These are phyloP conservation scores for Botia almorhae DNA, from an alignment of 2,797 vertebrate species.

Conservation along the genomic window DNA sequence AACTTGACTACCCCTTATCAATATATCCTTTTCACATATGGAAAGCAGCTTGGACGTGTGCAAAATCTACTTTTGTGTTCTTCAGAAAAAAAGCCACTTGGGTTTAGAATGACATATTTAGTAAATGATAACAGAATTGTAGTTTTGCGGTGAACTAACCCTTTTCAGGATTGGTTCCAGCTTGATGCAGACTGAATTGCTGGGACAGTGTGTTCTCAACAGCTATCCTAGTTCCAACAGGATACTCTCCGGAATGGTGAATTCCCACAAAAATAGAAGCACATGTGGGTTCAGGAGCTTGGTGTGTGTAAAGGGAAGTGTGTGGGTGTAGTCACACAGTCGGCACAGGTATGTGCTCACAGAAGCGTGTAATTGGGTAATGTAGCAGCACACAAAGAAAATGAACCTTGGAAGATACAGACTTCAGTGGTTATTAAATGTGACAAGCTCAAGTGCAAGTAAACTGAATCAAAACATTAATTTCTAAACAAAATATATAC, in stretches of 20 bases:
- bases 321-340: constrained; percentile 61
- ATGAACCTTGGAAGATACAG: background rate
- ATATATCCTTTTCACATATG: too few species aligned
- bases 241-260: constrained; percentile 25
- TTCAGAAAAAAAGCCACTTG: too few species aligned
- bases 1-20: too few species aligned
- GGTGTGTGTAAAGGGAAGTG: constrained; percentile 49
- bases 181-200: background rate
- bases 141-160: background rate
- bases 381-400: constrained; percentile 3
- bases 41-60: too few species aligned
- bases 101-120: too few species aligned
- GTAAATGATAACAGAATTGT: too few species aligned
- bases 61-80: too few species aligned
- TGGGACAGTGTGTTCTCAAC: background rate
- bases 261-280: constrained; percentile 45
- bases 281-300: constrained; percentile 36
- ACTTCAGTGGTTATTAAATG: background rate
- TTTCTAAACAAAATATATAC: background rate
- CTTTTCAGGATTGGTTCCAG: background rate
- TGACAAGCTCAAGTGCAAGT: background rate
- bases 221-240: background rate
- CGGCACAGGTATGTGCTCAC: constrained; percentile 62
- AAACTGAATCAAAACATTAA: background rate
- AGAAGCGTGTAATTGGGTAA: constrained; percentile 58